These are phyloP conservation scores for Psilopsiagon aurifrons DNA, from an alignment of 2,113 vertebrate genomes.

Conservation along the genomic window DNA sequence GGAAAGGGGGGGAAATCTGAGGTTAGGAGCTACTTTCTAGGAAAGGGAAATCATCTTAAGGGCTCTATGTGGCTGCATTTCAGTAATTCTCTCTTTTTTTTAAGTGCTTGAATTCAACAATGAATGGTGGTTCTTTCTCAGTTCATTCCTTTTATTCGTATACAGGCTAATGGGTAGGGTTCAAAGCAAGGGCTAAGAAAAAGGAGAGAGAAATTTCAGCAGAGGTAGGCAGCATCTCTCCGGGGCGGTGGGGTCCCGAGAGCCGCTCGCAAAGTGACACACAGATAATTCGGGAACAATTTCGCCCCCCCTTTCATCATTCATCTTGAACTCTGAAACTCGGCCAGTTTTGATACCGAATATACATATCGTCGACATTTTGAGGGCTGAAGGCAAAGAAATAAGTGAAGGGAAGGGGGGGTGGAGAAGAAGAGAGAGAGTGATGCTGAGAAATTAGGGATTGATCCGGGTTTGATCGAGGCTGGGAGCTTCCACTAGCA, in stretches of 20 bases:
- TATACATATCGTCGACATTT: not conserved
- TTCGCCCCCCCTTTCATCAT: not conserved
- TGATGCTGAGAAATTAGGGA: conserved; percentile 21
- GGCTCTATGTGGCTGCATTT: conserved; percentile 5
- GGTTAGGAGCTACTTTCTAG: conserved; percentile 56
- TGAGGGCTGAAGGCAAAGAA: not conserved
- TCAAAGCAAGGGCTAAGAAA: conserved; percentile 38
- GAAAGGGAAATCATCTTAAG: conserved; percentile 51
- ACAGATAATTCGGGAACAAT: not conserved
- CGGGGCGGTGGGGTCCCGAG: not conserved
- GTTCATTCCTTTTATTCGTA: conserved; percentile 22
- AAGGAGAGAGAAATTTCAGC: conserved; percentile 3
- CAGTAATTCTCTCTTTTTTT: not conserved
- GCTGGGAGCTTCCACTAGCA: conserved; percentile 3
- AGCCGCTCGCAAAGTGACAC: not conserved
- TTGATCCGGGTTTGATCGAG: conserved; percentile 27
- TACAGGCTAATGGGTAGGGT: conserved; percentile 20
- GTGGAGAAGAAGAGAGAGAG: not conserved
- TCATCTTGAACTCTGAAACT: not conserved
- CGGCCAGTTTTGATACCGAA: not conserved
- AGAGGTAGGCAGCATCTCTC: conserved; percentile 28
- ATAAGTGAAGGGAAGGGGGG: not conserved
- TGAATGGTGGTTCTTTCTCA: conserved; percentile 25
- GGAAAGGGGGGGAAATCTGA: not conserved
- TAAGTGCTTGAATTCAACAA: conserved; percentile 27